These are phyloP conservation scores for Lampris incognitus DNA, from an alignment of 2,113 vertebrate species.

Conservation along the genomic window DNA sequence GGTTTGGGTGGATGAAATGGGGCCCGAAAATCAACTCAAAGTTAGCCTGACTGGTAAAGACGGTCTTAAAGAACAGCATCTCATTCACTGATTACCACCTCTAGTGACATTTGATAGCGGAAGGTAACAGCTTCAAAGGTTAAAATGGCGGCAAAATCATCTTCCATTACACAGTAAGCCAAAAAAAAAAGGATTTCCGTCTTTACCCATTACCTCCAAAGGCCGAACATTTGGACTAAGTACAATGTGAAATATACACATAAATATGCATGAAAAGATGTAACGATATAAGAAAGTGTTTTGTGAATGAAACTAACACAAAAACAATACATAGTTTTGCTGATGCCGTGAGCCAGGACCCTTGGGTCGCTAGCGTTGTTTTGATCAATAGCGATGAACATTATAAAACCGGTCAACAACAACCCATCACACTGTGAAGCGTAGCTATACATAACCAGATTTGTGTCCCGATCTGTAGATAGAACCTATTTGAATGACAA, in stretches of 20 bases:
- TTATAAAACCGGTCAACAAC: slow-evolving; percentile 62
- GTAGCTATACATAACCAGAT: slow-evolving; percentile 62
- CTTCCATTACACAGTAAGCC: background rate
- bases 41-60: too few relatives aligned
- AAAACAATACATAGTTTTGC: slow-evolving; percentile 53
- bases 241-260: background rate
- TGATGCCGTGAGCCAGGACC: slow-evolving; percentile 38
- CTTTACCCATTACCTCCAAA: too few relatives aligned
- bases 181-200: background rate
- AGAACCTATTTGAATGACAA: slow-evolving; percentile 73
- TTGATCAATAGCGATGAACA: slow-evolving; percentile 72
- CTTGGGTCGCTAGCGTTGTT: slow-evolving; percentile 27
- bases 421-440: slow-evolving; percentile 35
- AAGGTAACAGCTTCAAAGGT: too few relatives aligned
- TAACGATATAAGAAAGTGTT: background rate
- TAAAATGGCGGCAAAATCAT: background rate
- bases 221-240: too few relatives aligned
- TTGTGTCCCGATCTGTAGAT: slow-evolving; percentile 48
- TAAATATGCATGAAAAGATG: background rate
- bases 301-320: slow-evolving; percentile 1
- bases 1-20: too few relatives aligned
- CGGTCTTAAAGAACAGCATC: too few relatives aligned
- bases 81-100: too few relatives aligned
- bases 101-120: too few relatives aligned
- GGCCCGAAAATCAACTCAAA: too few relatives aligned